phyloP scores from a whole-genome alignment of 1,140 invertebrate genomes.

The Saccostrea cuccullata region DNA sequence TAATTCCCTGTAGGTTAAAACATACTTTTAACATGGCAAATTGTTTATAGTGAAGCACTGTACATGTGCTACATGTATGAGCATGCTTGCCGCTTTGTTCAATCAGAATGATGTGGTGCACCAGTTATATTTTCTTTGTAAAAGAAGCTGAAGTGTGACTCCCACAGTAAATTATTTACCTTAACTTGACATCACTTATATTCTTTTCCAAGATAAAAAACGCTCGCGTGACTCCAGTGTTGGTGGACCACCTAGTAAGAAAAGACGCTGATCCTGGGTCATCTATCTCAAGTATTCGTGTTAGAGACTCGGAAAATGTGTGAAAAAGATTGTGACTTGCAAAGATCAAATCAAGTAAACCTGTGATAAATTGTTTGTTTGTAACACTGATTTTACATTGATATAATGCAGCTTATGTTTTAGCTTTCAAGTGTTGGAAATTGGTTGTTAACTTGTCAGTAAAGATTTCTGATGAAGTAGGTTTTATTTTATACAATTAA shows the following conservation, averaged over 20 bases:
- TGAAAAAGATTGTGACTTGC: background rate
- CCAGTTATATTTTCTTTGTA: no score
- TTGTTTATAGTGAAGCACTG: no score
- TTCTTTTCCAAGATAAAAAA: slow-evolving; percentile 31
- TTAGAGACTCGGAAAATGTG: background rate
- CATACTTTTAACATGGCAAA: no score
- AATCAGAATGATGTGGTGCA: no score
- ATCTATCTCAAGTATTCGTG: background rate
- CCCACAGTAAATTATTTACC: background rate
- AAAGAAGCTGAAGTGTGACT: no score
- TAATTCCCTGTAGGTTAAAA: no score
- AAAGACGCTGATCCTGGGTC: background rate
- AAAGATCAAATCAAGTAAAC: background rate
- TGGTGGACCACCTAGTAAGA: background rate
- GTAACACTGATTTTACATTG: background rate
- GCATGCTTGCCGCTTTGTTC: no score
- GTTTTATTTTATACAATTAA: background rate
- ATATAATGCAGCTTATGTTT: background rate
- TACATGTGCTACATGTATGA: no score
- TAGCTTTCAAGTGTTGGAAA: background rate
- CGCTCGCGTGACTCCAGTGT: background rate
- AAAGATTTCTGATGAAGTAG: background rate
- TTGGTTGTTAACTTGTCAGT: background rate
- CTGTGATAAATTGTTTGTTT: background rate
- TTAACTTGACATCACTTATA: slow-evolving; percentile 9